Conservation (phyloP, 2,113 vertebrate genomes). For the Nannobrachium achirus region DNA sequence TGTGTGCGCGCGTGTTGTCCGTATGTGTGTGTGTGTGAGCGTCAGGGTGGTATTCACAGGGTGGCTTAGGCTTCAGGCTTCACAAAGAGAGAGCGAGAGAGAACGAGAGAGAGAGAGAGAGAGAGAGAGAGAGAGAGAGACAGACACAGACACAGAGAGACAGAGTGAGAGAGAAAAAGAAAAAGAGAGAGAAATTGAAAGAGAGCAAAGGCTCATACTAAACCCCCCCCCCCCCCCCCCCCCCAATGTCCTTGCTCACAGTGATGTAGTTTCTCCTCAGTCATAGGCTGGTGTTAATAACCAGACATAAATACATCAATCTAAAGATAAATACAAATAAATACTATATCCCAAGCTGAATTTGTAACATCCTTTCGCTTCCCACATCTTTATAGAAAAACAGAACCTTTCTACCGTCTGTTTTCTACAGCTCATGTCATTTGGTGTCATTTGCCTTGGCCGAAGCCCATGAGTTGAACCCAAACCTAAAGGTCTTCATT, state of each 20-base stretch:
- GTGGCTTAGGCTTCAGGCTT: slow-evolving; percentile 57
- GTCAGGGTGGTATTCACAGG: slow-evolving; percentile 55
- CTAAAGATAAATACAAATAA: slow-evolving; percentile 15
- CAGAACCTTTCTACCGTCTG: slow-evolving; percentile 21
- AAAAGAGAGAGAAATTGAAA: slow-evolving; percentile 31
- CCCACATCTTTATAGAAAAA: slow-evolving; percentile 35
- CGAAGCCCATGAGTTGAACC: slow-evolving; percentile 35
- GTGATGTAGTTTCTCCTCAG: slow-evolving; percentile 57
- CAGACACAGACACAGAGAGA: slow-evolving; percentile 7
- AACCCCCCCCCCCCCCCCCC: slow-evolving; percentile 67
- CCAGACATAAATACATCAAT: slow-evolving; percentile 58
- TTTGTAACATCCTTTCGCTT: slow-evolving; percentile 37
- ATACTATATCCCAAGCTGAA: slow-evolving; percentile 52
- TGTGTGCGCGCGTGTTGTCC: slow-evolving; percentile 10
- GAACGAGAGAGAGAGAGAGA: slow-evolving; percentile 15
- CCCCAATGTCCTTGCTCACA: slow-evolving; percentile 63
- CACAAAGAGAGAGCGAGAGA: slow-evolving; percentile 53
- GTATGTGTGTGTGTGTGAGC: neutral
- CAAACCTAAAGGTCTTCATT: slow-evolving; percentile 65
- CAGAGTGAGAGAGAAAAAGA: slow-evolving; percentile 10
- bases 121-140: neutral
- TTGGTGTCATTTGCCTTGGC: slow-evolving; percentile 43
- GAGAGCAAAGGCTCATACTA: slow-evolving; percentile 43
- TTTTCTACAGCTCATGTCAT: slow-evolving; percentile 23
- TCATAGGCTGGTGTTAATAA: slow-evolving; percentile 42